These are phyloP conservation scores for Harpagus bidentatus DNA, from an alignment of 2,113 vertebrate species.

Conservation along the genomic window DNA sequence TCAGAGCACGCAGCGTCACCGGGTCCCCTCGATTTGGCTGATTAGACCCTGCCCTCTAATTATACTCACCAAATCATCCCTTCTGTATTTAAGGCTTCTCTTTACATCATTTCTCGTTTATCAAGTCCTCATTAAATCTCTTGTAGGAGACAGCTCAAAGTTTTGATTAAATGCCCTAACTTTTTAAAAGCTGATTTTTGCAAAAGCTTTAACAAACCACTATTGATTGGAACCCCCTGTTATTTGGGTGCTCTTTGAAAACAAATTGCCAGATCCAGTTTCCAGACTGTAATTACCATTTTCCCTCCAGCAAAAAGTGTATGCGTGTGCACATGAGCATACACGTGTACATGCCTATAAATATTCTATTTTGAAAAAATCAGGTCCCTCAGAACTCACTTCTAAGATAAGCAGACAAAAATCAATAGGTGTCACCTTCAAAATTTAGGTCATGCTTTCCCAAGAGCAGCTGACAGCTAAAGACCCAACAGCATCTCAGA, in stretches of 20 bases:
- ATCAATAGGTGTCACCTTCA: background rate
- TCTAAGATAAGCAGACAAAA: background rate
- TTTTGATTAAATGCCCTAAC: background rate
- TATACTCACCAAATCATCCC: background rate
- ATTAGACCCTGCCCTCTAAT: background rate
- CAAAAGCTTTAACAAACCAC: background rate
- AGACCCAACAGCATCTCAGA: background rate
- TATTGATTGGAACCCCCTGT: background rate
- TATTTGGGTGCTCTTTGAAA: background rate
- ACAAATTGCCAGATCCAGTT: background rate
- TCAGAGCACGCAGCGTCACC: accelerated
- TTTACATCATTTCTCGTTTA: background rate
- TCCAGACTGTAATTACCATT: background rate
- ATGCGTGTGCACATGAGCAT: accelerated
- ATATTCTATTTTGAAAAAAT: background rate
- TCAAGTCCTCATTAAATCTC: background rate
- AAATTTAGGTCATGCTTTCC: background rate
- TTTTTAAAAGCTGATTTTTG: background rate
- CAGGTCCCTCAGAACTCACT: background rate
- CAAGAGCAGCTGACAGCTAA: background rate
- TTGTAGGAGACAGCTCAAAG: background rate
- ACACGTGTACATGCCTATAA: accelerated
- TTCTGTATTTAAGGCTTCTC: background rate
- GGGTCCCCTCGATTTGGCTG: accelerated
- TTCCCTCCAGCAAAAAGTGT: background rate